Evolutionary conservation across 2,797 vertebrate species (phyloP).

Genomic region (Gorsachius magnificus): DNA sequence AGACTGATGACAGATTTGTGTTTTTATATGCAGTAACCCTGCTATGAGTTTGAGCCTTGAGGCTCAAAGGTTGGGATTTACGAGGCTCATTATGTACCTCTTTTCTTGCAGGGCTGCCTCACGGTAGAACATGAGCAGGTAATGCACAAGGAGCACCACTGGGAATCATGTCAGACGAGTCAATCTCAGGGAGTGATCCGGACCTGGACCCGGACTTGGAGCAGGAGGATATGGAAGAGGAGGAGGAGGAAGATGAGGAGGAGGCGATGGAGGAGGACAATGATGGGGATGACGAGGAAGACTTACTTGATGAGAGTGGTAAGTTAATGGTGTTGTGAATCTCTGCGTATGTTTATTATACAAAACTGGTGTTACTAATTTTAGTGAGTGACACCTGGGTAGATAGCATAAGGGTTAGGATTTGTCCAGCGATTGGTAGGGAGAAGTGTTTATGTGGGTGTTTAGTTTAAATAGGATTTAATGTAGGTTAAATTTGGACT

Average conservation of each 20-base stretch:
- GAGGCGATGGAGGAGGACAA: slow-evolving; percentile 78
- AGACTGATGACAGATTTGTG: background rate
- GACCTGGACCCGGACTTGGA: slow-evolving; percentile 89
- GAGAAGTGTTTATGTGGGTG: background rate
- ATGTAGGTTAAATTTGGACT: background rate
- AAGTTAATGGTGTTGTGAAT: background rate
- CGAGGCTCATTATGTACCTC: background rate
- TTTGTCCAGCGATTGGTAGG: background rate
- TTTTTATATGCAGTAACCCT: background rate
- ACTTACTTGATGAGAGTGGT: slow-evolving; percentile 79
- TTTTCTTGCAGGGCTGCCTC: slow-evolving; percentile 61
- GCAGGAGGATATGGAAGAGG: slow-evolving; percentile 87
- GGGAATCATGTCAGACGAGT: slow-evolving; percentile 98
- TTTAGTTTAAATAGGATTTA: background rate
- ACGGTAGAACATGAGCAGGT: slow-evolving; percentile 87
- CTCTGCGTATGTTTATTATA: background rate
- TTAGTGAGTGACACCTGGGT: background rate
- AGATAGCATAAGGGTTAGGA: background rate
- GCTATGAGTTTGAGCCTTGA: background rate
- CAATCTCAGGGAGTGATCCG: slow-evolving; percentile 95
- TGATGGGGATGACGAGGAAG: slow-evolving; percentile 79
- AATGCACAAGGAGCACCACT: slow-evolving; percentile 87
- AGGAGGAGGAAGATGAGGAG: slow-evolving; percentile 83
- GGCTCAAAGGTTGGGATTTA: background rate
- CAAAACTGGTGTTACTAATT: background rate